Evolutionary conservation across 2,113 vertebrate species (phyloP).

Genomic region (Anarrhichthys ocellatus): DNA sequence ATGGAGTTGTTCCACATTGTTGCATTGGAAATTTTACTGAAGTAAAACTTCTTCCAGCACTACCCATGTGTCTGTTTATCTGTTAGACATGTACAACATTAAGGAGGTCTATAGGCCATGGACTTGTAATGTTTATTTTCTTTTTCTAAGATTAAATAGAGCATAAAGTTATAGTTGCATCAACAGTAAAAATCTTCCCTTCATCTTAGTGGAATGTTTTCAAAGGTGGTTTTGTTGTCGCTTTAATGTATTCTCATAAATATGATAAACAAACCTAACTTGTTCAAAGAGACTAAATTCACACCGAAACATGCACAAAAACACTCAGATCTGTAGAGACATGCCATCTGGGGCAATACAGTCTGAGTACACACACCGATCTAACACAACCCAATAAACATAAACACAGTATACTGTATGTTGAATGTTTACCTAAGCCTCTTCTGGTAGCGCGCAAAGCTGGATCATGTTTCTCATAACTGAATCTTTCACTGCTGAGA

Average conservation of each 20-base stretch:
- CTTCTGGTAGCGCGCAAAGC: conserved; percentile 67
- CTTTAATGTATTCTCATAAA: conserved; percentile 30
- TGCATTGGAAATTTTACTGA: neutral
- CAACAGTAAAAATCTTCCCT: conserved; percentile 12
- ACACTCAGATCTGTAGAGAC: conserved; percentile 28
- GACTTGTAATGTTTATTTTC: conserved; percentile 9
- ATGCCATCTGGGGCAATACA: conserved; percentile 37
- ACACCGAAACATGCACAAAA: conserved; percentile 21
- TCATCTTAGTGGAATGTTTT: conserved; percentile 16
- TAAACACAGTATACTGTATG: conserved; percentile 26
- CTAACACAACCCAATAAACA: conserved; percentile 10
- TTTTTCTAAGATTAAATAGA: neutral
- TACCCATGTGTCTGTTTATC: neutral
- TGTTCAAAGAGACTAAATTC: conserved; percentile 25
- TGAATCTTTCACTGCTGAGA: conserved; percentile 52
- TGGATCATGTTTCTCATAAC: conserved; percentile 61
- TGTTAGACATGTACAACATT: neutral
- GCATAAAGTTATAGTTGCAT: conserved; percentile 14
- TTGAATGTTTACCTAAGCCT: conserved; percentile 57
- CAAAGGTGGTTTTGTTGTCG: conserved; percentile 21
- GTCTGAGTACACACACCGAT: conserved; percentile 10
- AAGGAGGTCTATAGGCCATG: neutral
- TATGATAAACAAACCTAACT: conserved; percentile 19
- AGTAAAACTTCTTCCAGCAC: neutral
- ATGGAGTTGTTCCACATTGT: neutral